Conservation (phyloP, 2,888 invertebrate genomes). For the Drosophila formosana region DNA sequence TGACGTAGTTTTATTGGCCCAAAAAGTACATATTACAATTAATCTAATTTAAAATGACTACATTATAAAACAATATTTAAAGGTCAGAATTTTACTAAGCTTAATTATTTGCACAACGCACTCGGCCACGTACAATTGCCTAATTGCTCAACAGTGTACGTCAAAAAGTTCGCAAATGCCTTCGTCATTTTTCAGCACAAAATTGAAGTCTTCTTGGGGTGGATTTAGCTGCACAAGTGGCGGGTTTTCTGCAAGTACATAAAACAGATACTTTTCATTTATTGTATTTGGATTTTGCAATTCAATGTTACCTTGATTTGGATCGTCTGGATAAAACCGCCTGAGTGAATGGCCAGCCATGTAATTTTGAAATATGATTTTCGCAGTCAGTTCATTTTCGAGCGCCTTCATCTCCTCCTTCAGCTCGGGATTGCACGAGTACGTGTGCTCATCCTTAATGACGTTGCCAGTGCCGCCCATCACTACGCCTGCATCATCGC, state of each 20-base stretch:
- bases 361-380: conserved; percentile 82
- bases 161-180: conserved; percentile 84
- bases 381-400: conserved; percentile 82
- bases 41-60: conserved; percentile 70
- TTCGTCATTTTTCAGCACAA: conserved; percentile 81
- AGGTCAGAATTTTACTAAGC: conserved; percentile 76
- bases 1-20: conserved; percentile 56
- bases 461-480: conserved; percentile 60
- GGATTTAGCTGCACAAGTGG: conserved; percentile 83
- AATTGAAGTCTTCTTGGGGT: conserved; percentile 82
- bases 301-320: conserved; percentile 72
- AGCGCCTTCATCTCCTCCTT: conserved; percentile 75
- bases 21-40: conserved; percentile 63
- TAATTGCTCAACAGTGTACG: conserved; percentile 69
- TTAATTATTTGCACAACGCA: conserved; percentile 80
- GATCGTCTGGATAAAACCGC: conserved; percentile 83
- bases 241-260: conserved; percentile 77
- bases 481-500: conserved; percentile 53
- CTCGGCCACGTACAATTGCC: conserved; percentile 65
- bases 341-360: conserved; percentile 79
- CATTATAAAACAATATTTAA: conserved; percentile 66
- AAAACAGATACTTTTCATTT: background rate
- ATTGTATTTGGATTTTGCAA: background rate
- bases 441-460: conserved; percentile 80
- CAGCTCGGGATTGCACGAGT: conserved; percentile 78